These are phyloP conservation scores for Melanerpes formicivorus DNA, from an alignment of 2,113 vertebrate species.

Conservation along the genomic window DNA sequence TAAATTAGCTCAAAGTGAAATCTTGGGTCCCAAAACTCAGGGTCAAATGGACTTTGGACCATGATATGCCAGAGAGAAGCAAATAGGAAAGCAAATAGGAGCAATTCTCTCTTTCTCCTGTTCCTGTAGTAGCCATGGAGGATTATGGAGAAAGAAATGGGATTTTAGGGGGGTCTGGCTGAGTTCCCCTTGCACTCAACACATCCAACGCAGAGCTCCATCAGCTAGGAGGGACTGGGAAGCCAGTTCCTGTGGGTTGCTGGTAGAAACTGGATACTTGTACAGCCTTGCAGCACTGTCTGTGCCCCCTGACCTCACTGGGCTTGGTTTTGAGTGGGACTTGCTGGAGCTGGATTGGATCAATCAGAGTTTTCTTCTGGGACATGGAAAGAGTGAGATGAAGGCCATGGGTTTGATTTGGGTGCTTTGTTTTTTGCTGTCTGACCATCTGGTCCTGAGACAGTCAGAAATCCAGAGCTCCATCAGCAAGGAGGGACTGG, in stretches of 20 bases:
- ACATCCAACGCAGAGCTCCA: fast-evolving
- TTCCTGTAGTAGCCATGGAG: too few relatives aligned
- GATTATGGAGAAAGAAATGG: fast-evolving
- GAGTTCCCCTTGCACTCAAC: neutral
- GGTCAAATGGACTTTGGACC: neutral
- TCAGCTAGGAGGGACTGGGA: fast-evolving
- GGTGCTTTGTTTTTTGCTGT: neutral
- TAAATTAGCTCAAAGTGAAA: neutral
- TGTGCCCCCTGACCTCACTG: fast-evolving
- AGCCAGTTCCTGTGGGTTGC: neutral
- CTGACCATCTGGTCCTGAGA: slow-evolving; percentile 27
- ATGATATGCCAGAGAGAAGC: fast-evolving
- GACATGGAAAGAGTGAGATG: neutral
- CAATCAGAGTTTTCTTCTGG: neutral
- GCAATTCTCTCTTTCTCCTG: fast-evolving
- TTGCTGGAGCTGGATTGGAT: neutral
- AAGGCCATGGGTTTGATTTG: neutral
- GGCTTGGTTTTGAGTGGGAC: neutral
- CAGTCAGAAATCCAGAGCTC: slow-evolving; percentile 21
- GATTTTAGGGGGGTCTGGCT: neutral
- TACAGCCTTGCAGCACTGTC: too few relatives aligned
- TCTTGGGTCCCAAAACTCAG: neutral
- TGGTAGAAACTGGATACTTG: neutral
- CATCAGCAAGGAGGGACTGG: fast-evolving
- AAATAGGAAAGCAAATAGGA: neutral